These are phyloP conservation scores for Drosophila ustulata DNA, from an alignment of 2,888 invertebrate genomes.

Conservation along the genomic window DNA sequence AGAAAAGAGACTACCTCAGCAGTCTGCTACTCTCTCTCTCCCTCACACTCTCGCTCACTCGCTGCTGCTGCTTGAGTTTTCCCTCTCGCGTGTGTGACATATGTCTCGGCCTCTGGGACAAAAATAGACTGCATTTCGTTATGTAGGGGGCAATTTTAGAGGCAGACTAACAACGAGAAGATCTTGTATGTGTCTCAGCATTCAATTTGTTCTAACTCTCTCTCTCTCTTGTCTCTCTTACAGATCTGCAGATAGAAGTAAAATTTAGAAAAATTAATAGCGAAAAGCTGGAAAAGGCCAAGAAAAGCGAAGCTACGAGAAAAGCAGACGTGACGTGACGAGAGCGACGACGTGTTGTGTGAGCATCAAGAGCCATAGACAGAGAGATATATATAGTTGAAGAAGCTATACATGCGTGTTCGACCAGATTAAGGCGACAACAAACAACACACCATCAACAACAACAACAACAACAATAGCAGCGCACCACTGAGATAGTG, in stretches of 20 bases:
- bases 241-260: constrained; percentile 28
- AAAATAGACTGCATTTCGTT: constrained; percentile 73
- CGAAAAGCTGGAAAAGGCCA: constrained; percentile 25
- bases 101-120: constrained; percentile 62
- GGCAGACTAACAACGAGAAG: constrained; percentile 21
- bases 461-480: constrained; percentile 5
- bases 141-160: constrained; percentile 75
- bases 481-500: constrained; percentile 9
- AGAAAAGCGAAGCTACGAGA: constrained; percentile 13
- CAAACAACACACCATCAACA: background rate
- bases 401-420: constrained; percentile 22
- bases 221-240: constrained; percentile 19
- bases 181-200: constrained; percentile 18
- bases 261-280: background rate
- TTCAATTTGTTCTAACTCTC: constrained; percentile 14
- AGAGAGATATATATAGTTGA: constrained; percentile 12
- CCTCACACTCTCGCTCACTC: constrained; percentile 19
- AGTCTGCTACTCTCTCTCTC: background rate
- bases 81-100: constrained; percentile 62
- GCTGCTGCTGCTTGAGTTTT: constrained; percentile 19
- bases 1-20: constrained; percentile 27
- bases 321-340: constrained; percentile 5
- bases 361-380: constrained; percentile 13
- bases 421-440: constrained; percentile 18
- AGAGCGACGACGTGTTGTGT: constrained; percentile 21